Base-by-base conservation (phyloP, 23 tunicate genomes). In the Clavelina lepadiformis region DNA sequence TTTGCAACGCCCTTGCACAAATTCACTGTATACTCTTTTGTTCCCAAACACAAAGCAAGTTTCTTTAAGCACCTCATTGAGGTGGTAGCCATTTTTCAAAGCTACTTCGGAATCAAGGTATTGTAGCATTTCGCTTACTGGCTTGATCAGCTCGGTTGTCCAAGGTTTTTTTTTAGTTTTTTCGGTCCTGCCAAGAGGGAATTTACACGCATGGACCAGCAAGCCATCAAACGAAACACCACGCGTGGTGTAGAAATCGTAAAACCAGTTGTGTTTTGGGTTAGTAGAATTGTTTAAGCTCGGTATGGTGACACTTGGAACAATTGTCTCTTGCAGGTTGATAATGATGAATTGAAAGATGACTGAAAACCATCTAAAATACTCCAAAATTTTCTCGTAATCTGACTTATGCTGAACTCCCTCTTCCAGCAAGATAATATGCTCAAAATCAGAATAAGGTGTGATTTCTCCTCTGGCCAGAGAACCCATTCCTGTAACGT, bases 301-400 rank as follows among this genome's bases (percentile, higher is more conserved):
- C 28, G 79, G 79, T 27, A 46, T 18, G 3, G 68, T 51, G 7
- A 65, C 74, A 29, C 31, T 30, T 7, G 33, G 80, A 8, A 77
- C 5, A 1, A 56, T 56, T 38, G 74, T 68, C 56, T 77, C 74
- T 77, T 60, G 59, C 22, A 69, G 24, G 41, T 69, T 56, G 70
- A 68, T 31, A 7, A 69, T 0, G 45, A 79, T 46, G n/a, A 69
- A 27, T 53, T 69, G 76, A 50, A 79, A 79, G 19, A 74, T 33
- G 3, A 68, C 57, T 2, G 76, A 3, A 69, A 37, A 75, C 92
- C 92, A 83, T 29, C 69, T 33, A 47, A 83, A 83, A 56, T 83
- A 75, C 45, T 75, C 77, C 5, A 75, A 57, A 1, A 34, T 51
- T 23, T 34, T 13, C 27, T 35, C 45, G 28, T 66, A 58, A 27